Conservation (phyloP, 2,888 invertebrate genomes). For the Acrobasis repandana region DNA sequence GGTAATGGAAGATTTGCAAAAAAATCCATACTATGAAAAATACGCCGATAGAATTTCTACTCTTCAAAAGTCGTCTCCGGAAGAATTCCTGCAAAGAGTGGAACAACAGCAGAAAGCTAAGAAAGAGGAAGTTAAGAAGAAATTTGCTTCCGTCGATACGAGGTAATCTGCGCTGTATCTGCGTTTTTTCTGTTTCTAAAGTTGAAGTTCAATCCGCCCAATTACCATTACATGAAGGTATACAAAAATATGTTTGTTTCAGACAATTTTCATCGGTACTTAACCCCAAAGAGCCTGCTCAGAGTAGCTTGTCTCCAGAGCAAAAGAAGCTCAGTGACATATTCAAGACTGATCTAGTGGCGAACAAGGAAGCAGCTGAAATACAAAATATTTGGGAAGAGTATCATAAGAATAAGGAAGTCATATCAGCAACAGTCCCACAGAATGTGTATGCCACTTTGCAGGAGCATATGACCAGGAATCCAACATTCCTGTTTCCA, state of each 20-base stretch:
- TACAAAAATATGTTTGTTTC: slow-evolving; percentile 31
- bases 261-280: slow-evolving; percentile 86
- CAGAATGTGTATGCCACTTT: slow-evolving; percentile 83
- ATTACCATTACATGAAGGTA: no score
- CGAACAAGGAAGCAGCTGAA: slow-evolving; percentile 87
- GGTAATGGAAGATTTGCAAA: slow-evolving; percentile 79
- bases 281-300: slow-evolving; percentile 82
- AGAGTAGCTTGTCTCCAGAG: slow-evolving; percentile 39
- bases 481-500: slow-evolving; percentile 90
- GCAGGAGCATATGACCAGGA: slow-evolving; percentile 79
- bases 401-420: slow-evolving; percentile 90
- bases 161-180: slow-evolving; percentile 48
- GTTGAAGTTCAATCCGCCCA: no score
- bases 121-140: slow-evolving; percentile 56
- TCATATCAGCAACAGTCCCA: slow-evolving; percentile 89
- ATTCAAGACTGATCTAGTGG: slow-evolving; percentile 90
- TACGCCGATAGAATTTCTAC: slow-evolving; percentile 90
- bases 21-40: slow-evolving; percentile 91
- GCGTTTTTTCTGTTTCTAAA: no score
- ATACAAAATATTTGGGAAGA: slow-evolving; percentile 90
- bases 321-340: slow-evolving; percentile 85
- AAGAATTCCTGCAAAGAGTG: slow-evolving; percentile 86
- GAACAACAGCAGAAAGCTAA: slow-evolving; percentile 75
- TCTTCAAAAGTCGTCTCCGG: slow-evolving; percentile 88
- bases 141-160: slow-evolving; percentile 65